Evolutionary conservation across 2,113 vertebrate species (phyloP).

Genomic region (Megaceryle torquata): DNA sequence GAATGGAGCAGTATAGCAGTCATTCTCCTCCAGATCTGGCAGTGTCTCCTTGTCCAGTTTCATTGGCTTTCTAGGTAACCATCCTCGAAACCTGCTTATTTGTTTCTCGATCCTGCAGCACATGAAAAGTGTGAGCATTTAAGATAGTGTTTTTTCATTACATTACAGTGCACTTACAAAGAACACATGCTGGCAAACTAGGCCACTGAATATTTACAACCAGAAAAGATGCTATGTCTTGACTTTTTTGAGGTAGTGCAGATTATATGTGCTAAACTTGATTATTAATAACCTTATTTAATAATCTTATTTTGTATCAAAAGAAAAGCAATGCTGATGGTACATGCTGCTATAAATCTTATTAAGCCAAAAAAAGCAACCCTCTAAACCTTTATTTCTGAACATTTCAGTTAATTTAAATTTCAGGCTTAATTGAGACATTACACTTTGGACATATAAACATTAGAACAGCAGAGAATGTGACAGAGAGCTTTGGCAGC

Average conservation of each 20-base stretch:
- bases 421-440: background rate
- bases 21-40: constrained; percentile 93
- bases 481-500: background rate
- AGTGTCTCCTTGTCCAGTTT: constrained; percentile 89
- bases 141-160: background rate
- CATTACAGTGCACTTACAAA: background rate
- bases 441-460: background rate
- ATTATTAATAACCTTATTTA: background rate
- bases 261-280: background rate
- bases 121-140: constrained; percentile 63
- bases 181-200: background rate
- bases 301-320: background rate
- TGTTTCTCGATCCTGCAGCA: constrained; percentile 90
- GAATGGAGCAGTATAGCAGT: constrained; percentile 95
- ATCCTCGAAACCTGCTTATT: constrained; percentile 91
- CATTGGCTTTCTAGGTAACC: constrained; percentile 94
- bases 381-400: background rate
- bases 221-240: background rate
- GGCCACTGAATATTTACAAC: background rate
- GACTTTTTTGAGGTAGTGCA: background rate
- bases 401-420: background rate
- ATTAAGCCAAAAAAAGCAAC: background rate
- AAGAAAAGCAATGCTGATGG: background rate
- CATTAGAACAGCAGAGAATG: background rate
- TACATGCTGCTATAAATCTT: background rate